Conservation (phyloP, 2,888 invertebrate species). For the Tetragonula carbonaria region DNA sequence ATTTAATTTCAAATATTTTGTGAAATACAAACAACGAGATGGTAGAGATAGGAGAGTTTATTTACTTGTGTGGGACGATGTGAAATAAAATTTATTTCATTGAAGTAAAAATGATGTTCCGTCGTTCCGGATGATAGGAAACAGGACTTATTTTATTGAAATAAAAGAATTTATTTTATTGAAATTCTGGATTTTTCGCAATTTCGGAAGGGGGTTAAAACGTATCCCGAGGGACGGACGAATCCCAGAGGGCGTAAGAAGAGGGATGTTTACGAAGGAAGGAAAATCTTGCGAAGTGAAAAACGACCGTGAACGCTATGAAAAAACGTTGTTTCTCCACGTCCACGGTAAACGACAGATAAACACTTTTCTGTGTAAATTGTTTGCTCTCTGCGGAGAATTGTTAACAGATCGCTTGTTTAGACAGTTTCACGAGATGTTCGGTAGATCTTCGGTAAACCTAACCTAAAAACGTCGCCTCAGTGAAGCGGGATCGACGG, state of each 20-base stretch:
- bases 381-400: not conserved
- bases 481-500: not conserved
- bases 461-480: constrained; percentile 60
- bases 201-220: not conserved
- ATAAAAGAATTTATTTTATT: not conserved
- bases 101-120: too few species aligned
- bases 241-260: constrained; percentile 67
- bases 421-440: not conserved
- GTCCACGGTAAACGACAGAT: constrained; percentile 67
- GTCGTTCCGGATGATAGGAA: too few species aligned
- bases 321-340: constrained; percentile 74
- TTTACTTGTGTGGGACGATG: too few species aligned
- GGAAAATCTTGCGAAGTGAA: constrained; percentile 65
- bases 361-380: constrained; percentile 18
- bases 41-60: too few species aligned
- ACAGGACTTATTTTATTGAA: not conserved
- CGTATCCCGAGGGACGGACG: constrained; percentile 26
- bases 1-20: too few species aligned
- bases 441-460: constrained; percentile 25
- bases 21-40: too few species aligned
- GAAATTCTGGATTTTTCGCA: not conserved
- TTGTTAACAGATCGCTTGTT: not conserved
- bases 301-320: constrained; percentile 71
- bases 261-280: constrained; percentile 74
- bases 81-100: too few species aligned